phyloP scores from a whole-genome alignment of 2,113 vertebrate species.

The Buteo buteo region DNA sequence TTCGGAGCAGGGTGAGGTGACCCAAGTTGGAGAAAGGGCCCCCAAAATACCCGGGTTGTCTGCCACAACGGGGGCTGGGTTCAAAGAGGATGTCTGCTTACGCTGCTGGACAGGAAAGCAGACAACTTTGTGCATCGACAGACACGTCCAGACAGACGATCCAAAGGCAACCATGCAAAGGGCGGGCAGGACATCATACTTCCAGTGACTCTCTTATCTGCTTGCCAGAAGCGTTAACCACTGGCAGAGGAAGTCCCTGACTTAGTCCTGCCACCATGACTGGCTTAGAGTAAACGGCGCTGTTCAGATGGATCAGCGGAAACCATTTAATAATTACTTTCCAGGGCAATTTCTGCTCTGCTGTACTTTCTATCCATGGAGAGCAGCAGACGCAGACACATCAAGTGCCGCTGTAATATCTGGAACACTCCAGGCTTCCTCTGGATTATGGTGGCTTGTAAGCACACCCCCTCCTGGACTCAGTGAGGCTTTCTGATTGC shows the following conservation, averaged over 20 bases:
- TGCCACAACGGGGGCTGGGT: not conserved
- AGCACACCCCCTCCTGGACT: conserved; percentile 41
- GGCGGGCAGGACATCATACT: not conserved
- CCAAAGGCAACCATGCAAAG: not conserved
- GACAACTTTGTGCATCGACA: not conserved
- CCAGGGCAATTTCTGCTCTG: conserved; percentile 16
- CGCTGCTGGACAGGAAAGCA: not conserved
- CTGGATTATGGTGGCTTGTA: not conserved
- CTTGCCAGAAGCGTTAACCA: not conserved
- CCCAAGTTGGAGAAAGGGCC: not conserved
- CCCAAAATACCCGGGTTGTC: not conserved
- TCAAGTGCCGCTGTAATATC: not conserved
- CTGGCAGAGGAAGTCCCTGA: not conserved
- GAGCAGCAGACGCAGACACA: not conserved
- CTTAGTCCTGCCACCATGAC: not conserved
- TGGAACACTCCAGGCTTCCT: conserved; percentile 23
- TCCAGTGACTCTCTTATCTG: not conserved
- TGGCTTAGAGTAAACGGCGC: not conserved
- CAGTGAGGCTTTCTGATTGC: conserved; percentile 44
- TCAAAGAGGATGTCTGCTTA: not conserved
- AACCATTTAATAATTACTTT: conserved; percentile 40
- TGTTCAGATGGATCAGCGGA: not conserved
- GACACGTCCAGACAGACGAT: not conserved
- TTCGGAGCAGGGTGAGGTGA: not conserved
- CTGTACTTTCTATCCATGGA: not conserved